Base-by-base conservation (phyloP, 2,888 invertebrate species). In the Campaea margaritaria region DNA sequence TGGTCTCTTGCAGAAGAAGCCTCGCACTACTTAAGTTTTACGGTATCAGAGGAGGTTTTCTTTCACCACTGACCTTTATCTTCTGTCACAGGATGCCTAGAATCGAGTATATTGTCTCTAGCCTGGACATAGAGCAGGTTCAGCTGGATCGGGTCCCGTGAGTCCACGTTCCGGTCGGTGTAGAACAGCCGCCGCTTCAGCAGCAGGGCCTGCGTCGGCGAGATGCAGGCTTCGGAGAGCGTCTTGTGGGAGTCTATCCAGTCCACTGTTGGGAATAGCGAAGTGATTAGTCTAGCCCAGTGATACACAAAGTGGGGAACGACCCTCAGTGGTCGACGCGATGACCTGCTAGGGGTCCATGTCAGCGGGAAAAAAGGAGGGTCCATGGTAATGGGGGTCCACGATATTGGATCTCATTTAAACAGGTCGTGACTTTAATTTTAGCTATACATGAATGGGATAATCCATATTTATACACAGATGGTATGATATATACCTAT, bases 201-300 rank as follows among this genome's bases (percentile, higher is more conserved):
- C 46, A 99, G 92, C 28, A 99, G 95, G 0, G 98, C 98, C 85
- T 98, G 97, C 28, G 95, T 94, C 74, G 98, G 97, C 74, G 97
- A 97, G 58, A 99, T 96, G 46, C 97, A 97, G 86, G 99, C 97
- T 84, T 99, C 99, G 15, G 99, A 93, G 50, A 99, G 92, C 0
- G 99, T 99, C 87, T 98, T 98, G 61, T 97, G 96, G 62, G 97
- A 97, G 91, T 99, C 99, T 66, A 99, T 95, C 99, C 99, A 99
- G 82, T 98, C 96, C 59, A 97, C 96, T 96, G 83, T 0, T 12
- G 14, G 39, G 16, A n/a, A n/a, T n/a, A 34, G 48, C 14, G 16
- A 38, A 10, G 38, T 38, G 13, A 0, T 31, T 14, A 7, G 43
- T 10, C 36, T 15, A 45, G 10, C 9, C 9, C 8, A 21, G 21